Evolutionary conservation across 2,113 vertebrate species (phyloP).

Genomic region (Typhlomys cinereus): DNA sequence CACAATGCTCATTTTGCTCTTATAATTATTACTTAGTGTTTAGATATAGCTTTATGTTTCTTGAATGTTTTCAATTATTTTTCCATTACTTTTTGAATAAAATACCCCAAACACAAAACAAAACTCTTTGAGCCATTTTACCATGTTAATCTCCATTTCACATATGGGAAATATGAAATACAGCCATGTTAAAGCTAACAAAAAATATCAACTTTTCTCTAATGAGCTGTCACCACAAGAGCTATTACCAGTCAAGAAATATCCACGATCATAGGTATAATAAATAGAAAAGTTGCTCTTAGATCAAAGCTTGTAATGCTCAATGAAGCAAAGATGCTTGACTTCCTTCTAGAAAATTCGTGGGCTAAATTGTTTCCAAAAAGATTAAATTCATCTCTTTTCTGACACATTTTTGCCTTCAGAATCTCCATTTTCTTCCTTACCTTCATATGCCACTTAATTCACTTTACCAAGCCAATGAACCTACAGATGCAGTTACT

Average conservation of each 20-base stretch:
- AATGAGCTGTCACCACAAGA: not conserved
- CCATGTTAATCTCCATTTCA: conserved; percentile 50
- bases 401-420: not conserved
- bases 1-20: conserved; percentile 56
- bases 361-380: not conserved
- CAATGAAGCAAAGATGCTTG: not conserved
- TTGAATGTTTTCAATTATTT: conserved; percentile 58
- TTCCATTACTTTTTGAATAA: conserved; percentile 36
- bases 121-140: conserved; percentile 8
- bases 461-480: not conserved
- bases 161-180: not conserved
- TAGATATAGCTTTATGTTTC: conserved; percentile 54
- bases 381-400: not conserved
- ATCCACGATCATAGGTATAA: not conserved
- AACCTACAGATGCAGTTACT: not conserved
- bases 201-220: not conserved
- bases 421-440: not conserved
- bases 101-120: not conserved
- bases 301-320: not conserved
- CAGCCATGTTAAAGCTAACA: not conserved
- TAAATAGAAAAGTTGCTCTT: not conserved
- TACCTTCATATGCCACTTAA: not conserved
- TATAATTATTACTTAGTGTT: conserved; percentile 69
- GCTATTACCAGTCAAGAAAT: not conserved
- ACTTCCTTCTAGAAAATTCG: not conserved